A percentile compares a stretch with the other conserved stretches of the same genome.
Conservation (phyloP, 1,140 invertebrate genomes). For the Drosophila lini region DNA sequence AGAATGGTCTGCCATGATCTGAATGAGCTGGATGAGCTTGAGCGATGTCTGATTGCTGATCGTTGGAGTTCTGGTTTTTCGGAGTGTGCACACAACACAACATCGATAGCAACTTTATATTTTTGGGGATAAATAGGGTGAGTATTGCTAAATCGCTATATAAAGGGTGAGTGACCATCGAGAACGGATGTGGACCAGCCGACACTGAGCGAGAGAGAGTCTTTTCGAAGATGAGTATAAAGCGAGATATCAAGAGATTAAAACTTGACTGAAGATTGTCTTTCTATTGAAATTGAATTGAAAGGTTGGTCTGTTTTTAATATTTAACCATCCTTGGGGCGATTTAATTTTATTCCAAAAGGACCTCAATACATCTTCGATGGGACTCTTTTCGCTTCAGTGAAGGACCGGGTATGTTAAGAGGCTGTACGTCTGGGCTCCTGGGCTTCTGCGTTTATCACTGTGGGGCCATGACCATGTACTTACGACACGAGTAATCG, state of each 20-base stretch:
- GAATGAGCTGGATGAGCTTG: constrained; percentile 44
- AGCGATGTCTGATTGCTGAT: constrained; percentile 45
- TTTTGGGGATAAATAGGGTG: constrained; percentile 23
- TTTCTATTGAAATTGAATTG: too few species aligned
- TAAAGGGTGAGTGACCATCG: constrained; percentile 35
- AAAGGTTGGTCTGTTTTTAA: neutral
- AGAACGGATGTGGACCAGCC: constrained; percentile 5
- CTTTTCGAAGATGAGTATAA: neutral
- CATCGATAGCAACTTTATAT: constrained; percentile 35
- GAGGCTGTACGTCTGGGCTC: neutral
- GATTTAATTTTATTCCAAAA: neutral
- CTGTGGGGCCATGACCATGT: constrained; percentile 12
- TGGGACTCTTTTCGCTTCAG: neutral
- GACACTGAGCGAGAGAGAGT: constrained; percentile 9
- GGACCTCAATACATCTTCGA: neutral
- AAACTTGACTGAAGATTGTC: neutral
- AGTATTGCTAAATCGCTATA: constrained; percentile 35
- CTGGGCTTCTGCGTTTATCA: neutral
- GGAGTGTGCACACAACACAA: constrained; percentile 53
- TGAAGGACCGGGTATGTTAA: constrained; percentile 8
- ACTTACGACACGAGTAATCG: constrained; percentile 92
- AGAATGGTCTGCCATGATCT: constrained; percentile 45
- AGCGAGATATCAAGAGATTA: neutral
- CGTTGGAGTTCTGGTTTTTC: constrained; percentile 37
- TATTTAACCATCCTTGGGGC: neutral